phyloP scores from a whole-genome alignment of 2,888 invertebrate species.

The Lordiphosa fenestrarum region DNA sequence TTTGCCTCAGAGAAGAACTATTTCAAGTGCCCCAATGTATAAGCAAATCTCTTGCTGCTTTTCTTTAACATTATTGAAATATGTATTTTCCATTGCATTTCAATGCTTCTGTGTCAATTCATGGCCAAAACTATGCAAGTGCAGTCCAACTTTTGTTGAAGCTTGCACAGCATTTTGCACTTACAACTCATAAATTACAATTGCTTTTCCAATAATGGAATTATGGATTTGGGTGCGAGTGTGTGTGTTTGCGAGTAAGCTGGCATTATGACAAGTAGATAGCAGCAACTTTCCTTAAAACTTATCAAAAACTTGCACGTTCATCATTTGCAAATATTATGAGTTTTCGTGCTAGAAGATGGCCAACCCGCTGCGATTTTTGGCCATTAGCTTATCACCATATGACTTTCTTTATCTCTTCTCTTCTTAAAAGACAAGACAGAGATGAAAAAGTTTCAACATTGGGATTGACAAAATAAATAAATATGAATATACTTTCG shows the following conservation, averaged over 20 bases:
- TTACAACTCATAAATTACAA: constrained; percentile 44
- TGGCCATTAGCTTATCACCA: constrained; percentile 59
- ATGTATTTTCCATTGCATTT: no score
- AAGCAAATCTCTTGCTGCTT: no score
- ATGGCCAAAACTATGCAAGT: no score
- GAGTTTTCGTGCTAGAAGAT: constrained; percentile 52
- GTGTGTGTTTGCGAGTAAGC: neutral
- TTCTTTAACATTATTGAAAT: no score
- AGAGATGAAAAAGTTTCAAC: constrained; percentile 55
- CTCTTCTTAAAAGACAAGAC: constrained; percentile 57
- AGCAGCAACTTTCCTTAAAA: constrained; percentile 28
- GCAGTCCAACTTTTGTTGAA: neutral
- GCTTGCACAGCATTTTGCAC: constrained; percentile 40
- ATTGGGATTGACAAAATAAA: constrained; percentile 74
- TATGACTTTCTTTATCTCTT: constrained; percentile 51
- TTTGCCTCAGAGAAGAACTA: no score
- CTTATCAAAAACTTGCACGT: constrained; percentile 72
- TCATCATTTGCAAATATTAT: constrained; percentile 75
- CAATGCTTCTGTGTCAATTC: no score
- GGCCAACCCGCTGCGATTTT: constrained; percentile 57
- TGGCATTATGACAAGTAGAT: constrained; percentile 40
- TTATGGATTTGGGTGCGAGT: constrained; percentile 44
- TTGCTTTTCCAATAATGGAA: constrained; percentile 61
- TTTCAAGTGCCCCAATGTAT: no score
- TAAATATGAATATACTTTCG: constrained; percentile 74